A percentile compares a stretch with the other conserved stretches of the same genome.
Conservation (phyloP, 2,797 vertebrate species). For the Chiroxiphia lanceolata region DNA sequence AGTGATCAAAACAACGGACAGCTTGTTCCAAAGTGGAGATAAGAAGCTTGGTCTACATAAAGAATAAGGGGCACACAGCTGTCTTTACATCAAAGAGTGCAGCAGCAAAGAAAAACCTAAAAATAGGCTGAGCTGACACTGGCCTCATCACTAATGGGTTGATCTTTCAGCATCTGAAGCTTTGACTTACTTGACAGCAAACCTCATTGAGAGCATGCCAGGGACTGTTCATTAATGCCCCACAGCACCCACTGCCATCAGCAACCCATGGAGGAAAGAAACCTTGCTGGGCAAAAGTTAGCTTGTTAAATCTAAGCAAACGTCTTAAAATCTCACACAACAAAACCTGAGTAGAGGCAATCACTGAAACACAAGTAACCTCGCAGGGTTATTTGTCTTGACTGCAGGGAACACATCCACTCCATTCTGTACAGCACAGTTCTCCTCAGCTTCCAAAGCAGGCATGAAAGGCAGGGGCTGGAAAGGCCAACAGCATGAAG, state of each 20-base stretch:
- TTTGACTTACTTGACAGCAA: conserved; percentile 31
- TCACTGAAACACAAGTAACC: neutral
- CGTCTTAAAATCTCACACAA: neutral
- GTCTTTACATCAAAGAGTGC: conserved; percentile 48
- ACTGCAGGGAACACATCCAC: neutral
- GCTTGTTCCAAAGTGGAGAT: conserved; percentile 43
- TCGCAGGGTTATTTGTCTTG: neutral
- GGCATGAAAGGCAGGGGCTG: neutral
- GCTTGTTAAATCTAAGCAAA: neutral
- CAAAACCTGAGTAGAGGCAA: neutral
- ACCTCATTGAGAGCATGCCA: conserved; percentile 27
- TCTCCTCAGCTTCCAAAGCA: neutral
- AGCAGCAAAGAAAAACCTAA: conserved; percentile 12
- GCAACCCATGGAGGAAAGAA: neutral
- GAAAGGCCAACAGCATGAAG: neutral
- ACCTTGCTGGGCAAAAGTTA: neutral
- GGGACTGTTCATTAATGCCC: conserved; percentile 10
- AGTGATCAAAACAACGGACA: conserved; percentile 23
- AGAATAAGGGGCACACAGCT: conserved; percentile 27
- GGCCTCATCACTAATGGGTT: neutral
- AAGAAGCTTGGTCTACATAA: conserved; percentile 8
- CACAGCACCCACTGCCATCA: neutral
- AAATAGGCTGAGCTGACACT: neutral
- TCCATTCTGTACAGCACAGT: neutral
- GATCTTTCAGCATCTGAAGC: conserved; percentile 25